These are phyloP conservation scores for Lagorchestes hirsutus DNA, from an alignment of 2,797 vertebrate species.

Conservation along the genomic window DNA sequence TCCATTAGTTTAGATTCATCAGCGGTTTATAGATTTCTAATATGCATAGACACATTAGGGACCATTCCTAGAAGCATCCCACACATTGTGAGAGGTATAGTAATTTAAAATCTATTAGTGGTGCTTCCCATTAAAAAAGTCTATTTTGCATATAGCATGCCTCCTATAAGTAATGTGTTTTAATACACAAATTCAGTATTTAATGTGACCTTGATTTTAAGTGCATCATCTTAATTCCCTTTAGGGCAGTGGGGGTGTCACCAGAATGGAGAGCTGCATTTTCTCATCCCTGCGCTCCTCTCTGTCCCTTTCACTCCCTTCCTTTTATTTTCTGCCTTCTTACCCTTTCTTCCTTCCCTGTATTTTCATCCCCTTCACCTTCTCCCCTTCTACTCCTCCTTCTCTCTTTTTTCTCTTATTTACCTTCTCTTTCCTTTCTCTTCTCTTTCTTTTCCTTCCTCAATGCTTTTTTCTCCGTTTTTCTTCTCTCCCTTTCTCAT, in stretches of 20 bases:
- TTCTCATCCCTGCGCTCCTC: neutral
- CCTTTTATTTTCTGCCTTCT: neutral
- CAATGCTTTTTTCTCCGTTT: neutral
- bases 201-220: constrained; percentile 33
- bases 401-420: neutral
- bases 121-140: constrained; percentile 14
- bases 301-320: neutral
- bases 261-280: neutral
- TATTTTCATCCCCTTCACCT: neutral
- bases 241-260: neutral
- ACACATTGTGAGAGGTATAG: constrained; percentile 26
- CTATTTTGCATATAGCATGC: constrained; percentile 36
- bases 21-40: neutral
- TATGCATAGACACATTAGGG: neutral
- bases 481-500: neutral
- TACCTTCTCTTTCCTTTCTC: neutral
- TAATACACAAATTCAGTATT: neutral
- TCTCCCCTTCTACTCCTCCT: neutral
- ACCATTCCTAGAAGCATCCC: constrained; percentile 30
- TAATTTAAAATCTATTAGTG: constrained; percentile 28
- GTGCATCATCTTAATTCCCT: neutral
- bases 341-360: neutral
- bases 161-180: constrained; percentile 31
- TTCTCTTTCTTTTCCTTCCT: neutral
- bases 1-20: constrained; percentile 56